phyloP scores from a whole-genome alignment of 2,888 invertebrate genomes.

The Plagodis pulveraria region DNA sequence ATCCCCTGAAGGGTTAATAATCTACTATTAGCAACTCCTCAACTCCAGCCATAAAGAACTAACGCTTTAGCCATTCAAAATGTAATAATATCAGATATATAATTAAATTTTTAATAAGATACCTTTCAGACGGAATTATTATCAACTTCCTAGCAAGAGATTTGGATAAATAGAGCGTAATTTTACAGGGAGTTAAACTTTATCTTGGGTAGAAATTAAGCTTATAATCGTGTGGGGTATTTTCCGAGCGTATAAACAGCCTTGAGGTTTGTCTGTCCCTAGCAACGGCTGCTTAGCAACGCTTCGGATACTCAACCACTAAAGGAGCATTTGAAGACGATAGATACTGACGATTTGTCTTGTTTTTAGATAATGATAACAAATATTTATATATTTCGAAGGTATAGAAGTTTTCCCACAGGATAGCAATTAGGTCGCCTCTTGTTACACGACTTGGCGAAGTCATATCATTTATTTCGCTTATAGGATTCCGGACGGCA shows the following conservation, averaged over 20 bases:
- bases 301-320: constrained; percentile 21
- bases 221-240: constrained; percentile 6
- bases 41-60: too few species aligned
- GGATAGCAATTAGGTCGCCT: too few species aligned
- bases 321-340: constrained; percentile 8
- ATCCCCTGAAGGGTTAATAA: too few species aligned
- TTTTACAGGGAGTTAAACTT: too few species aligned
- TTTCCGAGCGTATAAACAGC: neutral
- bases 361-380: neutral
- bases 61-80: constrained; percentile 1
- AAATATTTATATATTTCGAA: too few species aligned
- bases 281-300: constrained; percentile 34
- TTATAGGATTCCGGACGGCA: too few species aligned
- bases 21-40: too few species aligned
- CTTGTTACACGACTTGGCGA: too few species aligned
- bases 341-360: neutral
- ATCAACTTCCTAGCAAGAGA: constrained; percentile 16
- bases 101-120: constrained; percentile 11
- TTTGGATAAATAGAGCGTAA: constrained; percentile 2
- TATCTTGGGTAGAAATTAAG: neutral
- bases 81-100: neutral
- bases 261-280: constrained; percentile 27
- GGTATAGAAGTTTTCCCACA: too few species aligned
- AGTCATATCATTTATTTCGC: too few species aligned
- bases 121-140: constrained; percentile 8